phyloP scores from a whole-genome alignment of 2,888 invertebrate genomes.

The Rapana venosa region DNA sequence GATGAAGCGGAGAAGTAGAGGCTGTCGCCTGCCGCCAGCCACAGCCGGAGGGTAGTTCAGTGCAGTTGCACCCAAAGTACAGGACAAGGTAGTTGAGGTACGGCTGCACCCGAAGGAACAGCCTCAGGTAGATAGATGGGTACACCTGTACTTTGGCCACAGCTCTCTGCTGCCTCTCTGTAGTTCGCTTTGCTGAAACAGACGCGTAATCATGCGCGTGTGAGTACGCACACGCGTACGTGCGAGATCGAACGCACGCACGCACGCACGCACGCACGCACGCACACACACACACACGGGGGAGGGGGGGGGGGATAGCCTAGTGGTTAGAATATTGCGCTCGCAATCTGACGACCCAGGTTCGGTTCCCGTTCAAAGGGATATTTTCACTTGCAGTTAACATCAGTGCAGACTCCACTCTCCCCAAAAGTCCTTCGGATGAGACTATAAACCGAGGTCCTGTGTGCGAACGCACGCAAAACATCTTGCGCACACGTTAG shows the following conservation, averaged over 20 bases:
- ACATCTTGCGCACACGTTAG: too few relatives aligned
- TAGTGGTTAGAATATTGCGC: too few relatives aligned
- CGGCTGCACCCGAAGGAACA: background rate
- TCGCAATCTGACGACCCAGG: too few relatives aligned
- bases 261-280: background rate
- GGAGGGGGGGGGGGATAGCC: too few relatives aligned
- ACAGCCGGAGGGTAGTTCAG: background rate
- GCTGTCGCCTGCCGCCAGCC: background rate
- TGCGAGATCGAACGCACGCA: background rate
- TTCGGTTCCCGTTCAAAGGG: too few relatives aligned
- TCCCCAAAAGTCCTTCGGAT: too few relatives aligned
- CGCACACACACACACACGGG: too few relatives aligned
- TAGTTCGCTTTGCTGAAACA: background rate
- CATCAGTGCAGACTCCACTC: too few relatives aligned
- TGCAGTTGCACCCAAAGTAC: background rate
- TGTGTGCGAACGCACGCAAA: too few relatives aligned
- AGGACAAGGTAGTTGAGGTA: background rate
- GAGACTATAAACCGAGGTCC: too few relatives aligned
- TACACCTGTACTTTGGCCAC: background rate
- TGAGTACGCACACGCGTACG: background rate
- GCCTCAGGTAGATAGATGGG: background rate
- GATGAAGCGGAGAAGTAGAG: too few relatives aligned
- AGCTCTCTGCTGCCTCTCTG: background rate
- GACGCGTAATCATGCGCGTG: background rate
- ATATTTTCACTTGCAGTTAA: too few relatives aligned